Evolutionary conservation across 2,888 invertebrate species (phyloP).

Genomic region (Cyrtodaria siliqua): DNA sequence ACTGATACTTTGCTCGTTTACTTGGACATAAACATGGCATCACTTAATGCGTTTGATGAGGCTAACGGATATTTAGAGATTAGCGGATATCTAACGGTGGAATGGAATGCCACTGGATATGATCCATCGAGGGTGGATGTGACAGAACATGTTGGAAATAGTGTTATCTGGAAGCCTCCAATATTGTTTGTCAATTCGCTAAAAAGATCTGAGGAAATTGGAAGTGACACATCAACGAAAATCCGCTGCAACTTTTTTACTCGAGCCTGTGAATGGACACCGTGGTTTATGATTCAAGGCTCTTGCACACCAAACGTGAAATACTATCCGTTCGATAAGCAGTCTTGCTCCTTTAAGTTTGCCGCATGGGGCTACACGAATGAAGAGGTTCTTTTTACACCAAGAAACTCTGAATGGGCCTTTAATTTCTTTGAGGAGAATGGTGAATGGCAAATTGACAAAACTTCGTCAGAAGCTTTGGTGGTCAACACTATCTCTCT

Average conservation of each 20-base stretch:
- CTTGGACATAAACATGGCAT: constrained; percentile 45
- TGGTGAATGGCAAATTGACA: constrained; percentile 48
- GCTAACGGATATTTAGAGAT: constrained; percentile 55
- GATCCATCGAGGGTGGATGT: not conserved
- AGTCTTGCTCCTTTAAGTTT: constrained; percentile 44
- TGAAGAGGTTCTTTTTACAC: constrained; percentile 30
- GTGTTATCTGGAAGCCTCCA: constrained; percentile 51
- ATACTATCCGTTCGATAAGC: constrained; percentile 55
- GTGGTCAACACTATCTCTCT: constrained; percentile 30
- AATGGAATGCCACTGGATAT: constrained; percentile 34
- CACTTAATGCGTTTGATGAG: constrained; percentile 55
- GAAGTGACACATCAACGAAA: constrained; percentile 34
- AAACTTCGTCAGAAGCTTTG: constrained; percentile 14
- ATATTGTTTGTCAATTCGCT: constrained; percentile 53
- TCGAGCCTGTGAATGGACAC: constrained; percentile 42
- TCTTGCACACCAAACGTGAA: constrained; percentile 49
- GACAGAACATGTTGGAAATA: constrained; percentile 17
- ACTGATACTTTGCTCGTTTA: constrained; percentile 18
- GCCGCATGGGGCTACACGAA: constrained; percentile 45
- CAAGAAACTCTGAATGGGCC: constrained; percentile 16
- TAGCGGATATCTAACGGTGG: constrained; percentile 47
- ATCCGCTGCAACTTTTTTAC: constrained; percentile 34
- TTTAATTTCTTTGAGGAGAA: constrained; percentile 51
- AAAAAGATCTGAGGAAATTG: constrained; percentile 41
- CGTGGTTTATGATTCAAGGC: constrained; percentile 41